Percentiles rank a stretch among this genome's conserved stretches.
Conservation (phyloP, 2,113 vertebrate species). For the Sphyrna mokarran region DNA sequence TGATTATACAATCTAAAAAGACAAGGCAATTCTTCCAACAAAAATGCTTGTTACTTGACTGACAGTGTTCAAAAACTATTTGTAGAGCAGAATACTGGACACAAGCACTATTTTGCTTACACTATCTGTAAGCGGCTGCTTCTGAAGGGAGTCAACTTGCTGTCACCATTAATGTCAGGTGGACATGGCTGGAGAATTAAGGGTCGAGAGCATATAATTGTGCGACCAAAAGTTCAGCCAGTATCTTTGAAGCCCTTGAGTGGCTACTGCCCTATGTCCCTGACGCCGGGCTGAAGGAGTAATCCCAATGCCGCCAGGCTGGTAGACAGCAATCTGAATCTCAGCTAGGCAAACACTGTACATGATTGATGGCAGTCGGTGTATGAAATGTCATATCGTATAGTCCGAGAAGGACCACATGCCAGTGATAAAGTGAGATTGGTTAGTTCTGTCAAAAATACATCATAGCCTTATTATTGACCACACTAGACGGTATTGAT, state of each 20-base stretch:
- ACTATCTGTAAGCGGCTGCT: background rate
- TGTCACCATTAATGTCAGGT: constrained; percentile 44
- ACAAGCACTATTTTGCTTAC: background rate
- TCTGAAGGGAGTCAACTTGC: background rate
- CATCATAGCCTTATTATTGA: constrained; percentile 54
- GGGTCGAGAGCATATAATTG: constrained; percentile 44
- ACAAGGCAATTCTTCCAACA: background rate
- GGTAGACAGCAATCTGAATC: constrained; percentile 49
- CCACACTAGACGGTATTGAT: constrained; percentile 65
- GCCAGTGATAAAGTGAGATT: constrained; percentile 74
- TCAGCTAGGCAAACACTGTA: constrained; percentile 48
- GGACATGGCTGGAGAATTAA: constrained; percentile 50
- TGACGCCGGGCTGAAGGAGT: constrained; percentile 43
- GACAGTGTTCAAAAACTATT: background rate
- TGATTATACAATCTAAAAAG: background rate
- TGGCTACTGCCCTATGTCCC: constrained; percentile 38
- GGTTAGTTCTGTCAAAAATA: constrained; percentile 59
- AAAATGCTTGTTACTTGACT: background rate
- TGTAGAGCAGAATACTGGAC: background rate
- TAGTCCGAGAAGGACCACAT: constrained; percentile 52
- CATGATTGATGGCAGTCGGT: constrained; percentile 55
- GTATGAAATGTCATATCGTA: constrained; percentile 58
- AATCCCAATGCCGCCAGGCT: constrained; percentile 41
- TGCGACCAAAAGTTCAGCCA: constrained; percentile 40
- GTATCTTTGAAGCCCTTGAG: constrained; percentile 41